phyloP scores from a whole-genome alignment of 2,113 vertebrate genomes.

The Ploceus nigricollis region DNA sequence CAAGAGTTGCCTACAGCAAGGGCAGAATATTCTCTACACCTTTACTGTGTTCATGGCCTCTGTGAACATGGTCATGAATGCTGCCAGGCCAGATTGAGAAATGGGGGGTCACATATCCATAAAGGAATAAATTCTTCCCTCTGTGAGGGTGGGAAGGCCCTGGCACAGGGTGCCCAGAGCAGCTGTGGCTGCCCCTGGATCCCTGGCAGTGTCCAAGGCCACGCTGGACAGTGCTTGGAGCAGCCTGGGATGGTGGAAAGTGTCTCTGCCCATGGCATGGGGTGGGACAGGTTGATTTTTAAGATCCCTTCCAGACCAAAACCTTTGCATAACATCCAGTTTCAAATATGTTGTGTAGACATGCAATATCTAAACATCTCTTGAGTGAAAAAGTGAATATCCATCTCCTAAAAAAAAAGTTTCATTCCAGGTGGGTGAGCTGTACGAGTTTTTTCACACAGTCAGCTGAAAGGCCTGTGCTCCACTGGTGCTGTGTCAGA shows the following conservation, averaged over 20 bases:
- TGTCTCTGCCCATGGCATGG: neutral
- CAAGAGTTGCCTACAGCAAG: neutral
- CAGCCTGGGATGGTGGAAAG: neutral
- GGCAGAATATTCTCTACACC: neutral
- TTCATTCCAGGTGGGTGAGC: neutral
- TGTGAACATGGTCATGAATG: neutral
- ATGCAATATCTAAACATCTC: no score
- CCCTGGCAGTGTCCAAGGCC: neutral
- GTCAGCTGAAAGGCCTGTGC: neutral
- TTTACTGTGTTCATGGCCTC: neutral
- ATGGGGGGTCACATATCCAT: neutral
- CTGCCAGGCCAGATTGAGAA: neutral
- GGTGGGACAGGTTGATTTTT: accelerated
- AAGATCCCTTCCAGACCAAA: neutral
- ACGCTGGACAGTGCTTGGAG: neutral
- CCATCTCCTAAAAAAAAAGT: no score
- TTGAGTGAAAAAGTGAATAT: neutral
- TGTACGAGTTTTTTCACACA: neutral
- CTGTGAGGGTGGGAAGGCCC: neutral
- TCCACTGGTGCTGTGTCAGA: neutral
- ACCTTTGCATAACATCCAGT: neutral
- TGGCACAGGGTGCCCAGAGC: neutral
- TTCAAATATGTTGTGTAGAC: neutral
- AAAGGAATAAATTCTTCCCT: neutral
- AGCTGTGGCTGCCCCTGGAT: neutral